These are phyloP conservation scores for Harpalus rubripes DNA, from an alignment of 2,888 invertebrate genomes.

Conservation along the genomic window DNA sequence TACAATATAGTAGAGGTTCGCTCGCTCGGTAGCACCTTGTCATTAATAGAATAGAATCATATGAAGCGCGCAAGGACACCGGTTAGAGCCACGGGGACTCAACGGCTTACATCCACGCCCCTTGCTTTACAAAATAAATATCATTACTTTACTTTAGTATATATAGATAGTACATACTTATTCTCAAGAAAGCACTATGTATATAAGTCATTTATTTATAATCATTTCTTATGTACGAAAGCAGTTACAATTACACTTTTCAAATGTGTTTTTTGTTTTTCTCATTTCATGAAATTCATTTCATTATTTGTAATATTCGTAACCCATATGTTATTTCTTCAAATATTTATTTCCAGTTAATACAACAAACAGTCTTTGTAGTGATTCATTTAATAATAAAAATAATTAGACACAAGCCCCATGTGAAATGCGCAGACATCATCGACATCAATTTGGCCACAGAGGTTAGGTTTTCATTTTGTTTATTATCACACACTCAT, in stretches of 20 bases:
- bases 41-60: slow-evolving; percentile 56
- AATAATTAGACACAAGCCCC: slow-evolving; percentile 59
- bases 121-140: slow-evolving; percentile 63
- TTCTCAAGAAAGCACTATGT: slow-evolving; percentile 73
- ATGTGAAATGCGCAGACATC: slow-evolving; percentile 60
- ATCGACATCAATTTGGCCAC: slow-evolving; percentile 61
- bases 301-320: slow-evolving; percentile 61
- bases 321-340: slow-evolving; percentile 59
- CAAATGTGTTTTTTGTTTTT: slow-evolving; percentile 53
- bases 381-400: slow-evolving; percentile 58
- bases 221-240: slow-evolving; percentile 66
- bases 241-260: slow-evolving; percentile 64
- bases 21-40: slow-evolving; percentile 69
- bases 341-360: slow-evolving; percentile 62
- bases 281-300: slow-evolving; percentile 43
- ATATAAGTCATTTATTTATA: slow-evolving; percentile 68
- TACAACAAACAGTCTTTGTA: slow-evolving; percentile 66
- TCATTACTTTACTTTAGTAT: slow-evolving; percentile 57
- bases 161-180: slow-evolving; percentile 68
- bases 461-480: slow-evolving; percentile 45
- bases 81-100: neutral
- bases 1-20: slow-evolving; percentile 69
- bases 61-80: slow-evolving; percentile 50
- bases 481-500: slow-evolving; percentile 51
- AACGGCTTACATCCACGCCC: neutral